These are phyloP conservation scores for Drosophila pseudotalamancana DNA, from an alignment of 2,888 invertebrate genomes.

Conservation along the genomic window DNA sequence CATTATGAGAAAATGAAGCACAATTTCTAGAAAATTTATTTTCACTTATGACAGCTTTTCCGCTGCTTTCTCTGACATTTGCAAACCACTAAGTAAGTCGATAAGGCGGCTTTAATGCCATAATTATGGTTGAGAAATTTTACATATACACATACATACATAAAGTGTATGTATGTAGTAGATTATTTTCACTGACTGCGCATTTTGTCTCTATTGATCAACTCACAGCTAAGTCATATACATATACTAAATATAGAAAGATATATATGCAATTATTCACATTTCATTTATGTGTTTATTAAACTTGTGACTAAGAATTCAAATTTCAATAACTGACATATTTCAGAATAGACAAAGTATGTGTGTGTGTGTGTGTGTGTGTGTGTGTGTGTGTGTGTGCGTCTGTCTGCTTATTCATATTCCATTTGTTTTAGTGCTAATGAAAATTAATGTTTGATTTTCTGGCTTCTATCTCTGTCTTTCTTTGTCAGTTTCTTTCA, in stretches of 20 bases:
- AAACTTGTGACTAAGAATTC: slow-evolving; percentile 12
- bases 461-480: neutral
- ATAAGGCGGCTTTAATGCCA: no score
- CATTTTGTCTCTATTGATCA: neutral
- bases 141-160: neutral
- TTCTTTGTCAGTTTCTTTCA: neutral
- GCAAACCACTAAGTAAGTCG: neutral
- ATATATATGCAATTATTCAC: slow-evolving; percentile 15
- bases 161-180: no score
- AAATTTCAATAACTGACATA: slow-evolving; percentile 16
- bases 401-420: slow-evolving; percentile 7
- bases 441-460: slow-evolving; percentile 56
- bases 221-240: neutral
- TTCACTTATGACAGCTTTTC: neutral
- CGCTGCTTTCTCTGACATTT: neutral
- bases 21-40: neutral
- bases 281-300: slow-evolving; percentile 33
- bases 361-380: neutral
- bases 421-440: slow-evolving; percentile 28
- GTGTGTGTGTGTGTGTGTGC: neutral
- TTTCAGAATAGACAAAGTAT: neutral
- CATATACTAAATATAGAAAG: no score
- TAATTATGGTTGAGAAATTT: neutral
- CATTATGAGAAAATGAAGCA: neutral
- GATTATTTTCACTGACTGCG: neutral